A percentile compares a stretch with the other conserved stretches of the same genome.
Evolutionary conservation across 2,888 invertebrate genomes (phyloP).

Genomic region (Thymelicus sylvestris): DNA sequence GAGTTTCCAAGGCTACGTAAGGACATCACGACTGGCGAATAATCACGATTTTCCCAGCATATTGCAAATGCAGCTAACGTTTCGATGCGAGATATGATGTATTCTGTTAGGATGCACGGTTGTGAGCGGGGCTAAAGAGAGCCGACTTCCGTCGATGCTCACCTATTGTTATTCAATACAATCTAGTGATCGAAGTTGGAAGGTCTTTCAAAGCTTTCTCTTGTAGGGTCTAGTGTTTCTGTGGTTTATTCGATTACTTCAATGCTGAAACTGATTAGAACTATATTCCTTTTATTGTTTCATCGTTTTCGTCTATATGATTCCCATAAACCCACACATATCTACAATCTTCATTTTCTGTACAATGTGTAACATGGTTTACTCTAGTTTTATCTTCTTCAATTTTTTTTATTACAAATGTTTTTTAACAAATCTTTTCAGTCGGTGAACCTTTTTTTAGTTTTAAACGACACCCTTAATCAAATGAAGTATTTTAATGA

Average conservation of each 20-base stretch:
- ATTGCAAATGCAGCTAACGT: conserved; percentile 59
- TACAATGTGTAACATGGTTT: no score
- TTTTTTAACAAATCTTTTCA: no score
- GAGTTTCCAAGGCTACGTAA: conserved; percentile 65
- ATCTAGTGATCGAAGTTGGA: conserved; percentile 20
- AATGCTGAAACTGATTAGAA: neutral
- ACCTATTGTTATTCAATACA: conserved; percentile 52
- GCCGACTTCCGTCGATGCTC: conserved; percentile 72
- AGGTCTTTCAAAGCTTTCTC: conserved; percentile 17
- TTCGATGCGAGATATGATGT: conserved; percentile 53
- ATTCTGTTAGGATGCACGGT: conserved; percentile 50
- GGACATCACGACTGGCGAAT: conserved; percentile 57
- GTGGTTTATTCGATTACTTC: neutral
- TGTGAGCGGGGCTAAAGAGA: conserved; percentile 56
- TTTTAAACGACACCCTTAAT: no score
- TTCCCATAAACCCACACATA: no score
- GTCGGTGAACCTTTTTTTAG: no score
- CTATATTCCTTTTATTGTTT: neutral
- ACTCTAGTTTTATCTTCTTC: no score
- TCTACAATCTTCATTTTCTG: no score
- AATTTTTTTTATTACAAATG: no score
- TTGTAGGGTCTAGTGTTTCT: neutral
- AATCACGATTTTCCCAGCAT: conserved; percentile 59
- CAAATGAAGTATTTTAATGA: neutral
- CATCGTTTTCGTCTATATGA: neutral